A percentile compares a stretch with the other conserved stretches of the same genome.
These are phyloP conservation scores for Thamnophis elegans DNA, from an alignment of 2,797 vertebrate genomes.

Conservation along the genomic window DNA sequence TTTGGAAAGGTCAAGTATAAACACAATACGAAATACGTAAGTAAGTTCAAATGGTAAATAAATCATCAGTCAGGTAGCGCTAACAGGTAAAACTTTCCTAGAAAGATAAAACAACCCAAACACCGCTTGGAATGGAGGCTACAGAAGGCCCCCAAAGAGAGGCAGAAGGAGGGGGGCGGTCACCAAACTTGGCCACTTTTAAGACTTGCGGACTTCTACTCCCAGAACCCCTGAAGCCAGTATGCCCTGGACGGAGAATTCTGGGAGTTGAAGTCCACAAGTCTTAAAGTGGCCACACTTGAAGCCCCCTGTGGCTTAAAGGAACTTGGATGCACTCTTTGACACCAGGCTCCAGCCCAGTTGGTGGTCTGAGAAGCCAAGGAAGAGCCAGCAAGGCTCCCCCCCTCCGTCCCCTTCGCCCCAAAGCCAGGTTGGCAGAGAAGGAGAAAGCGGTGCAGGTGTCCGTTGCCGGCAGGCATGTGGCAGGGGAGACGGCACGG, in stretches of 20 bases:
- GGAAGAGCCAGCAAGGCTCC: background rate
- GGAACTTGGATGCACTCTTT: background rate
- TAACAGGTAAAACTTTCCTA: background rate
- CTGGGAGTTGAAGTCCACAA: background rate
- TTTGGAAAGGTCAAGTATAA: background rate
- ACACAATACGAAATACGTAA: background rate
- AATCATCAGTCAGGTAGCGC: too few relatives aligned
- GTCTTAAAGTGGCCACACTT: background rate
- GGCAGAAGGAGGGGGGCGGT: background rate
- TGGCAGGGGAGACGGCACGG: background rate
- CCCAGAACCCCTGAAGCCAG: background rate
- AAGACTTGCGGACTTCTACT: background rate
- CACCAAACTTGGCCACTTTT: background rate
- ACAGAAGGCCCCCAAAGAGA: background rate
- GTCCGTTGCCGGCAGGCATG: background rate
- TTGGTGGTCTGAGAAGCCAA: background rate
- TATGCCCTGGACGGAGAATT: background rate
- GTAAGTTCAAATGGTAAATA: background rate
- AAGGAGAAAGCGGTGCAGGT: background rate
- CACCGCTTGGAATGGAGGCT: too few relatives aligned
- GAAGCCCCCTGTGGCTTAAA: background rate
- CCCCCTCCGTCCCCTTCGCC: background rate
- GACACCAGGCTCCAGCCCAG: background rate
- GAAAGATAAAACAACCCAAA: background rate
- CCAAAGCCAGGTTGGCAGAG: background rate